A percentile compares a stretch with the other conserved stretches of the same genome.
Conservation (phyloP, 2,797 vertebrate genomes). For the Chiroxiphia lanceolata region DNA sequence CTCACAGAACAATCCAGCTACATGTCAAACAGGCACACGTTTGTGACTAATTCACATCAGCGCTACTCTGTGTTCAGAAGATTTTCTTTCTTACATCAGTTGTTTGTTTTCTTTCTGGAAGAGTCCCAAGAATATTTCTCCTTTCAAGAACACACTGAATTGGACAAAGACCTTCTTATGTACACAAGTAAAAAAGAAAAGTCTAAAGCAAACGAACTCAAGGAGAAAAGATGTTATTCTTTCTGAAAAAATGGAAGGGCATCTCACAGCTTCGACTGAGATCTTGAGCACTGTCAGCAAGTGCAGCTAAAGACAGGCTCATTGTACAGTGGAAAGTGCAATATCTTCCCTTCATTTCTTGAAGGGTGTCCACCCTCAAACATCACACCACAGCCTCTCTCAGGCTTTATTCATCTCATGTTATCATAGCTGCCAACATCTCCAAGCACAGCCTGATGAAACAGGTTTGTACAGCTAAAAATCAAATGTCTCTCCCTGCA, state of each 20-base stretch:
- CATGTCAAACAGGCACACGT: neutral
- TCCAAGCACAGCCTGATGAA: conserved; percentile 16
- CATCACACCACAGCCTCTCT: conserved; percentile 49
- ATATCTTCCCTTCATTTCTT: conserved; percentile 8
- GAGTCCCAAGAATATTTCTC: neutral
- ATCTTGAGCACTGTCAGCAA: neutral
- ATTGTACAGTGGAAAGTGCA: neutral
- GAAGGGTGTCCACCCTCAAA: conserved; percentile 58
- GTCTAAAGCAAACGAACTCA: neutral
- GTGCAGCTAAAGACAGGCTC: conserved; percentile 16
- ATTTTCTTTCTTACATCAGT: neutral
- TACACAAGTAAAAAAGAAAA: neutral
- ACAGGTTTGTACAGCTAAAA: conserved; percentile 11
- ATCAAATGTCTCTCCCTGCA: neutral
- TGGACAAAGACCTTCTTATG: neutral
- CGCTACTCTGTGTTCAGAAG: neutral
- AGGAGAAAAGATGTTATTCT: neutral
- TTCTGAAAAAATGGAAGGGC: neutral
- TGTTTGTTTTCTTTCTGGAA: neutral
- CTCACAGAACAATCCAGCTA: neutral
- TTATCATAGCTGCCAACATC: conserved; percentile 53
- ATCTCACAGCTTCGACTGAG: conserved; percentile 1
- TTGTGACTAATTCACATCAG: neutral
- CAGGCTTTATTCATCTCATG: conserved; percentile 25
- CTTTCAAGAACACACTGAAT: neutral